These are phyloP conservation scores for Stramonita haemastoma DNA, from an alignment of 2,888 invertebrate genomes.

Conservation along the genomic window DNA sequence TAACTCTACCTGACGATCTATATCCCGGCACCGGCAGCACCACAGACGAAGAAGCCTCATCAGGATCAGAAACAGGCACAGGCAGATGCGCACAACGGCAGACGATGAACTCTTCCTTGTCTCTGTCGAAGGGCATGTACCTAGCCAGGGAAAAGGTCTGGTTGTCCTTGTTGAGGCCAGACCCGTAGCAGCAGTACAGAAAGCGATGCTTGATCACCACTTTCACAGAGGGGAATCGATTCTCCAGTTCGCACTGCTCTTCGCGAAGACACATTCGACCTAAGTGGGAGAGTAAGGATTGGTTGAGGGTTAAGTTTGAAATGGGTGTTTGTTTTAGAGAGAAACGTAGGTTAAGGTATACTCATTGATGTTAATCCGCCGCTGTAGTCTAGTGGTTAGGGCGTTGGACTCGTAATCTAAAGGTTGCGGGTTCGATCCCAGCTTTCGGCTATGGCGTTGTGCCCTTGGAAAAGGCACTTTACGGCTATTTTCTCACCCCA, in stretches of 20 bases:
- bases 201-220: neutral
- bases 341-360: too few species aligned
- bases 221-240: neutral
- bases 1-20: neutral
- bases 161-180: neutral
- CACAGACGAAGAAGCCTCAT: neutral
- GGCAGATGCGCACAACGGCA: neutral
- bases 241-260: neutral
- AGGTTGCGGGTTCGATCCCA: too few species aligned
- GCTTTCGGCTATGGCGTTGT: too few species aligned
- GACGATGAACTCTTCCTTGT: slow-evolving; percentile 26
- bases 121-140: neutral
- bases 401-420: too few species aligned
- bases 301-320: too few species aligned
- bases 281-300: neutral
- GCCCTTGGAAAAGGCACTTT: too few species aligned
- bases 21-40: neutral
- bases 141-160: neutral
- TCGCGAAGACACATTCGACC: slow-evolving; percentile 1
- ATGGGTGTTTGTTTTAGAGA: too few species aligned
- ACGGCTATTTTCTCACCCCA: too few species aligned
- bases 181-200: neutral
- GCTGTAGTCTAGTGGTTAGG: too few species aligned
- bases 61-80: neutral
- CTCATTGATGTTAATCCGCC: too few species aligned